Base-by-base conservation (phyloP, 1,140 invertebrate genomes). In the Bombus soroeensis region DNA sequence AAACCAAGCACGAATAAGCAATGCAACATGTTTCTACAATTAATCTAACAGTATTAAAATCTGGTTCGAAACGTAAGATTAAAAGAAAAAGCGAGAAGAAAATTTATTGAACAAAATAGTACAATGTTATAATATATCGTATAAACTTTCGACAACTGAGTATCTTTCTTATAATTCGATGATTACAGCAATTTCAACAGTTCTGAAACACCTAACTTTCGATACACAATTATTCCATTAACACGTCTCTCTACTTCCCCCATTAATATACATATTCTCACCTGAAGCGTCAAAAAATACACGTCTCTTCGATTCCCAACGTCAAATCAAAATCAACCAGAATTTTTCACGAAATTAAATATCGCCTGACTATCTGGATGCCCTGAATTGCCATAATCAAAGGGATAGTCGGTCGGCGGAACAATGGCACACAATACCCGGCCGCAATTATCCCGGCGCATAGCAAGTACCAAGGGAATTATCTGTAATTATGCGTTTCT, bases 401-500 rank as follows among this genome's bases (percentile, higher is more conserved):
- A 59, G 41, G 68, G 85, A 74, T 87, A 78, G 57, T 64, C 53
- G 68, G 57, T 75, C 62, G 80, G 34, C 28, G 75, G 88, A 87
- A 84, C 85, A 64, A 74, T 87, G 89, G 81, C 86, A 22, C 39
- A 68, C 72, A 71, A 75, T 37, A 13, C 39, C 37, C n/a, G 77
- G 62, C 70, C 74, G 75, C 81, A 89, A 90, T 89, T 87, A 90
- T 89, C 73, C 84, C 71, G 32, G 37, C 70, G 75, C 79, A 87
- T 82, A 89, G 41, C 47, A 83, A 81, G 81, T 90, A 90, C 85
- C 74, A 37, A 47, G 53, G 59, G 72, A 87, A 90, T 90, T 89
- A 90, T 34, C 82, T 57, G 79, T 90, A 90, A 90, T 90, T 90
- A 90, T 83, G 80, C 88, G 83, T 90, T 86, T 90, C 86, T 88